These are phyloP conservation scores for Hippocampus comes DNA, from an alignment of 2,113 vertebrate species.

Conservation along the genomic window DNA sequence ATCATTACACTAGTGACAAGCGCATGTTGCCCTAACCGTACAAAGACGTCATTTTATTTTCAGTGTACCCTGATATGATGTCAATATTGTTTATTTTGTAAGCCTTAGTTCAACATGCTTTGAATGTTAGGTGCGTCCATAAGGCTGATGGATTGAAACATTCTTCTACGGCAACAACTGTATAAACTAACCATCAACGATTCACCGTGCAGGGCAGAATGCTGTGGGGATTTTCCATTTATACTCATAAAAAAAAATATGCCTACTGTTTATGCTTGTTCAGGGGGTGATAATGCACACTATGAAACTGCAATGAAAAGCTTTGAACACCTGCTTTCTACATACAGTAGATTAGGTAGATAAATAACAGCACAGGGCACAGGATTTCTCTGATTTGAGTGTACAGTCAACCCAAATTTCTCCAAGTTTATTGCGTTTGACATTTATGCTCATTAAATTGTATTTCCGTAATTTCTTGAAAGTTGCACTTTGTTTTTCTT, in stretches of 20 bases:
- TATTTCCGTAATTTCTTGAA: slow-evolving; percentile 12
- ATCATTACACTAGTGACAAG: not conserved
- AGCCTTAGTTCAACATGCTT: not conserved
- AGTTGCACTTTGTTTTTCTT: too few species aligned
- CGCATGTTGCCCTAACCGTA: not conserved
- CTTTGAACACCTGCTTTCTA: slow-evolving; percentile 2
- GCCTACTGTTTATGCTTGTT: slow-evolving; percentile 4
- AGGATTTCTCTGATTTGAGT: slow-evolving; percentile 23
- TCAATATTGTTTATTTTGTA: not conserved
- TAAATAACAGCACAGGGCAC: slow-evolving; percentile 18
- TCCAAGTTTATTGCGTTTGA: slow-evolving; percentile 27
- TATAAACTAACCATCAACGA: slow-evolving; percentile 39
- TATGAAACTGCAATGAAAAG: not conserved
- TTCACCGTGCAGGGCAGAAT: slow-evolving; percentile 9
- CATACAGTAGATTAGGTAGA: not conserved
- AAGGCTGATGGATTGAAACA: slow-evolving; percentile 1
- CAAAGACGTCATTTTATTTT: not conserved
- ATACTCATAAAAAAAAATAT: slow-evolving; percentile 30
- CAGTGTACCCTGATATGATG: not conserved
- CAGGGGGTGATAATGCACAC: slow-evolving; percentile 8
- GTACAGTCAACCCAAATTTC: slow-evolving; percentile 23
- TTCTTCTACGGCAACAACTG: slow-evolving; percentile 26
- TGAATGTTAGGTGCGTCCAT: not conserved
- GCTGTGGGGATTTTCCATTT: slow-evolving; percentile 17
- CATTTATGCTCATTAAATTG: slow-evolving; percentile 45